Percentiles rank a stretch among this genome's conserved stretches.
phyloP scores from a whole-genome alignment of 2,113 vertebrate genomes.

The Cebidichthys violaceus region DNA sequence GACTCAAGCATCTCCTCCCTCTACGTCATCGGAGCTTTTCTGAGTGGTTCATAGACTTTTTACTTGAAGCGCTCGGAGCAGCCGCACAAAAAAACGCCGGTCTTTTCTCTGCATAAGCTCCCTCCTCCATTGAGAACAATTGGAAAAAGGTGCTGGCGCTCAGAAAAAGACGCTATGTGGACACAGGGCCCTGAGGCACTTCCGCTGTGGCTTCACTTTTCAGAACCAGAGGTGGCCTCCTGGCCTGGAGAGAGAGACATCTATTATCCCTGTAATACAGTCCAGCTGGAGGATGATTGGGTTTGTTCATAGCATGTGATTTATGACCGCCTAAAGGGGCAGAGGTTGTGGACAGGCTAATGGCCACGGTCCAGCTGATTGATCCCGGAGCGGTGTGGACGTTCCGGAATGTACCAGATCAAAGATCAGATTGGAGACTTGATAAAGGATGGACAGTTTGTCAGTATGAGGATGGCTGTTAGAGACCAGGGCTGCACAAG shows the following conservation, averaged over 20 bases:
- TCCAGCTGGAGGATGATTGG: conserved; percentile 3
- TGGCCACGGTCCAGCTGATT: not conserved
- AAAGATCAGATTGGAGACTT: conserved; percentile 1
- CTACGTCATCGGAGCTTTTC: no score
- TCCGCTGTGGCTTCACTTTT: not conserved
- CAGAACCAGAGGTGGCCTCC: not conserved
- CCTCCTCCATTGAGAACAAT: no score
- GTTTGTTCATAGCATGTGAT: conserved; percentile 20
- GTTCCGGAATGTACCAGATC: conserved; percentile 28
- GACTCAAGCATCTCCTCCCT: no score
- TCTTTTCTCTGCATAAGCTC: no score
- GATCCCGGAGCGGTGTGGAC: conserved; percentile 4
- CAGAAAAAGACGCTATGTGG: not conserved
- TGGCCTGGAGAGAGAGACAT: not conserved
- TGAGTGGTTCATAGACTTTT: no score
- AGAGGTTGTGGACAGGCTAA: conserved; percentile 30
- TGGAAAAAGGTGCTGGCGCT: not conserved
- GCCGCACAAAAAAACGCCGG: no score
- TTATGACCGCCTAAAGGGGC: conserved; percentile 16
- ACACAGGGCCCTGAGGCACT: not conserved
- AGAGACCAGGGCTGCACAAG: not conserved
- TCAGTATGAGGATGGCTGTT: conserved; percentile 1
- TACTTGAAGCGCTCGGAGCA: no score
- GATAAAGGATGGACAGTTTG: conserved; percentile 12
- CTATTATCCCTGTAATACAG: not conserved